These are phyloP conservation scores for Rhizoglyphus robini DNA, from an alignment of 1,140 invertebrate genomes.

Conservation along the genomic window DNA sequence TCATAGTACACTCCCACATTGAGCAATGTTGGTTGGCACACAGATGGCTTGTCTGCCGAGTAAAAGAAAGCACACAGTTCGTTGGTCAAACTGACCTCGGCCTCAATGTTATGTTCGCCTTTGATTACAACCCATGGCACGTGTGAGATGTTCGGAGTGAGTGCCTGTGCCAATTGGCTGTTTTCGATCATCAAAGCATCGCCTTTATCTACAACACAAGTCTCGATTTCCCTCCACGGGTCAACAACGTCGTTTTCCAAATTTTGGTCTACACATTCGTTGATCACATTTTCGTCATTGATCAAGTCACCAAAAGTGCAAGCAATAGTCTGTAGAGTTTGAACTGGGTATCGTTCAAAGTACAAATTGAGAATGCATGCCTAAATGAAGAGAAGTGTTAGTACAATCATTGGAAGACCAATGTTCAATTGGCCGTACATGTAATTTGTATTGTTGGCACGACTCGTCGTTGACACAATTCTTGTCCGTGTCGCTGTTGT, in stretches of 20 bases:
- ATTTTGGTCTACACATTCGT: neutral
- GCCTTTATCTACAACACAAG: neutral
- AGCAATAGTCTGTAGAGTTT: neutral
- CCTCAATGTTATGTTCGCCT: conserved; percentile 10
- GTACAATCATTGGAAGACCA: neutral
- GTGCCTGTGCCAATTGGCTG: neutral
- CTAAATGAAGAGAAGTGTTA: neutral
- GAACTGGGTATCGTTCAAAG: neutral
- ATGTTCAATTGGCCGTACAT: neutral
- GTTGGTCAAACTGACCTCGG: conserved; percentile 11
- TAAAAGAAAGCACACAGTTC: conserved; percentile 14
- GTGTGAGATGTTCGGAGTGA: neutral
- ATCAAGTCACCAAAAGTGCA: neutral
- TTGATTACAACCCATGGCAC: conserved; percentile 16
- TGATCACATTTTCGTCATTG: neutral
- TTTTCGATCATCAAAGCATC: neutral
- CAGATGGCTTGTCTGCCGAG: neutral
- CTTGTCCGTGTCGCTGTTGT: neutral
- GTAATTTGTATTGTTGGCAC: neutral
- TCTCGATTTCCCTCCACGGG: neutral
- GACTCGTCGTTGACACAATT: neutral
- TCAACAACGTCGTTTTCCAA: neutral
- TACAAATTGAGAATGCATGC: neutral
- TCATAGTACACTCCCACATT: conserved; percentile 2
- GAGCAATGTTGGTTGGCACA: neutral